Percentiles rank a stretch among this genome's conserved stretches.
phyloP scores from a whole-genome alignment of 2,888 invertebrate species.

The Achlya flavicornis region DNA sequence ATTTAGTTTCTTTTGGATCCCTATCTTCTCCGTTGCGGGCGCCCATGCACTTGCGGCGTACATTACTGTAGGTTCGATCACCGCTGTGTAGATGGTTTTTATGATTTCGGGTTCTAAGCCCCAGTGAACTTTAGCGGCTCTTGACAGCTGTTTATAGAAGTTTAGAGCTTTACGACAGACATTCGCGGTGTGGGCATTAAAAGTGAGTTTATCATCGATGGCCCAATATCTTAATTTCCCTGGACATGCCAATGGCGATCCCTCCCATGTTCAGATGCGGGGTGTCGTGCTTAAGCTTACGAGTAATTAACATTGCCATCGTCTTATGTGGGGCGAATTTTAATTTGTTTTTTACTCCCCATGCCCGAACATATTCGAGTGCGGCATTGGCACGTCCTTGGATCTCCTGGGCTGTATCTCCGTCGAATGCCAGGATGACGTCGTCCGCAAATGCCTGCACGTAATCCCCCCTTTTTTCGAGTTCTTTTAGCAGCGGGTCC shows the following conservation, averaged over 20 bases:
- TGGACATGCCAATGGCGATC: neutral
- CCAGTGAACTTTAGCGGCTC: slow-evolving; percentile 8
- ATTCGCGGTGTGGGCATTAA: neutral
- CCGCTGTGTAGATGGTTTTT: no score
- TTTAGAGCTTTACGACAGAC: neutral
- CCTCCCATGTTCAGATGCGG: neutral
- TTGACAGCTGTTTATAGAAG: slow-evolving; percentile 17
- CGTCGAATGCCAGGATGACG: slow-evolving; percentile 17
- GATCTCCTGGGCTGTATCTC: slow-evolving; percentile 15
- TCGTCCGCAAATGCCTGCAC: slow-evolving; percentile 19
- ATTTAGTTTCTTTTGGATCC: no score
- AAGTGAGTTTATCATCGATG: slow-evolving; percentile 5
- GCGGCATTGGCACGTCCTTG: slow-evolving; percentile 13
- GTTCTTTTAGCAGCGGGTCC: slow-evolving; percentile 15
- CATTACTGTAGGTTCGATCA: no score
- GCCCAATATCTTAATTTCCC: slow-evolving; percentile 10
- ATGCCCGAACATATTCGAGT: neutral
- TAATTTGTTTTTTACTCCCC: slow-evolving; percentile 14
- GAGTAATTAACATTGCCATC: slow-evolving; percentile 11
- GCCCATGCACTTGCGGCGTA: slow-evolving; percentile 14
- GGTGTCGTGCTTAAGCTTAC: slow-evolving; percentile 5
- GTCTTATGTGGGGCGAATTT: slow-evolving; percentile 9
- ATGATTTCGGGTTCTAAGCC: no score
- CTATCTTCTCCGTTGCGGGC: no score
- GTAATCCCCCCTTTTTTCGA: neutral